Base-by-base conservation (phyloP, 1,140 invertebrate genomes). In the Drosophila pseudoobscura region DNA sequence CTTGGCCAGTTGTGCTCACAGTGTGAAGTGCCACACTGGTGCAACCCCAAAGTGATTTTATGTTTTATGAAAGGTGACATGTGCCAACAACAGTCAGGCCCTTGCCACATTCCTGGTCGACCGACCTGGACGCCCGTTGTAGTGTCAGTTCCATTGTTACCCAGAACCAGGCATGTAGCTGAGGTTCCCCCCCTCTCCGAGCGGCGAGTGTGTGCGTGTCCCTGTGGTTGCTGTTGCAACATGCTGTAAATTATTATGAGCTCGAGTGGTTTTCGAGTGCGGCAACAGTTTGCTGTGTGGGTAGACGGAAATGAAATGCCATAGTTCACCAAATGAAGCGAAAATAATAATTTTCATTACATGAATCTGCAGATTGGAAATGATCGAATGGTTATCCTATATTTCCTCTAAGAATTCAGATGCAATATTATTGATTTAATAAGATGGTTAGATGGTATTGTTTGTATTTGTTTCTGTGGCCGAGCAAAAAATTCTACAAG, bases 41-140 rank as follows among this genome's bases (percentile, higher is more conserved):
- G 63, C 43, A 73, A 53, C 61, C 39, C 59, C 75, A 78, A 65
- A 88, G 78, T 88, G 82, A 87, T 82, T 87, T 80, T 75, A 88
- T 75, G 83, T 88, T 88, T 82, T 82, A 88, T 87, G 78, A 87
- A 69, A 87, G 74, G 74, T 87, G 82, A 88, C 82, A 85, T 85
- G 64, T 80, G 82, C 74, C 82, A 85, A 80, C 80, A 80, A 61
- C 83, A 84, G 80, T 59, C 76, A 74, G 47, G 53, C 47, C 61
- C 71, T 60, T 56, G 76, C 73, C 72, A 76, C 76, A 84, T 56
- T 43, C 35, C 50, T 52, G 57, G 57, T 63, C 52, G 53, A 54
- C 57, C 58, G 52, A 76, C 9, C 43, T 31, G 57, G 52, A 29
- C 62, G 24, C 45, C 69, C 72, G 58, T 75, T 75, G 70, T 52